These are phyloP conservation scores for Epinephelus cyanopodus DNA, from an alignment of 2,113 vertebrate genomes.

Conservation along the genomic window DNA sequence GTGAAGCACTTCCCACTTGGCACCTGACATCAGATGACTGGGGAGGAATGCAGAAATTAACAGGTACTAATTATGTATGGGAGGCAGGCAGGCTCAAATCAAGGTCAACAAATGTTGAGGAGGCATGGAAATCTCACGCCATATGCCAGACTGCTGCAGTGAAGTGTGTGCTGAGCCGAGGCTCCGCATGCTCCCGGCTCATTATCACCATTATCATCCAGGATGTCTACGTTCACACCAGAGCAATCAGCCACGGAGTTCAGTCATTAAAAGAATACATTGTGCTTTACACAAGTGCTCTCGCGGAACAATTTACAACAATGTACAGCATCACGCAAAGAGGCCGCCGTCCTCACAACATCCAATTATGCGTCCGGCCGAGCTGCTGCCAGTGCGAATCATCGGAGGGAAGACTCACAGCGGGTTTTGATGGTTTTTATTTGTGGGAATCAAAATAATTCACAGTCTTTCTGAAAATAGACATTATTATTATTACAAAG, in stretches of 20 bases:
- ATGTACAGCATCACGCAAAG: constrained; percentile 5
- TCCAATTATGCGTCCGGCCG: constrained; percentile 31
- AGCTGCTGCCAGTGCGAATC: constrained; percentile 27
- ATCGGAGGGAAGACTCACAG: constrained; percentile 23
- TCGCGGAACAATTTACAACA: constrained; percentile 27
- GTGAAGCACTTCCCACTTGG: constrained; percentile 58
- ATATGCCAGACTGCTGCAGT: constrained; percentile 55
- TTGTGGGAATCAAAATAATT: constrained; percentile 6
- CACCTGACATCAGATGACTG: constrained; percentile 44
- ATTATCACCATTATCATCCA: constrained; percentile 65
- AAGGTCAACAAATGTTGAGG: constrained; percentile 70
- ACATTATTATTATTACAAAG: constrained; percentile 20
- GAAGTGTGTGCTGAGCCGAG: constrained; percentile 34
- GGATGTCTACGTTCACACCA: constrained; percentile 36
- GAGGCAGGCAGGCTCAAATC: constrained; percentile 53
- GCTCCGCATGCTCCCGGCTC: constrained; percentile 32
- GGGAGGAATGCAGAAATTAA: constrained; percentile 50
- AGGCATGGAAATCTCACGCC: constrained; percentile 57
- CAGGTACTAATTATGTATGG: constrained; percentile 64
- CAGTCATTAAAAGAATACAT: constrained; percentile 46
- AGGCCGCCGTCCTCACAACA: constrained; percentile 22
- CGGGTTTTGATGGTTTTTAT: constrained; percentile 22
- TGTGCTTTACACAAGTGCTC: constrained; percentile 39
- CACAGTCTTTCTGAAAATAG: background rate
- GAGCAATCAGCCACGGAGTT: constrained; percentile 34